Base-by-base conservation (phyloP, 2,113 vertebrate species). In the Pseudopodoces humilis region DNA sequence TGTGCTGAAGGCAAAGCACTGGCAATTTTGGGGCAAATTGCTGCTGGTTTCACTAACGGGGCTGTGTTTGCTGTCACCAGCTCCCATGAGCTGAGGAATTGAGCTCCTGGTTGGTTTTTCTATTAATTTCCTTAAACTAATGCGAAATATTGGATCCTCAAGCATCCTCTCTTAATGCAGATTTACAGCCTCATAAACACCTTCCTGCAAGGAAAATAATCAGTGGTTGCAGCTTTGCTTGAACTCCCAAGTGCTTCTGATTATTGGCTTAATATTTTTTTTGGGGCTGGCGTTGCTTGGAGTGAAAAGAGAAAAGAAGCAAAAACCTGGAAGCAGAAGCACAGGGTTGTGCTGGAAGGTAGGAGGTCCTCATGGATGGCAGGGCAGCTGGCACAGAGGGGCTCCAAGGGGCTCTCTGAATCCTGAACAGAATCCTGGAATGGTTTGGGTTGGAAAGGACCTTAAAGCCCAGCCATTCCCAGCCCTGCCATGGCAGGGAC, bases 201-300 rank as follows among this genome's bases (percentile, higher is more conserved):
- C 77, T 80, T n/a, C 46, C 43, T 77, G 86, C 39, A 59, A 65
- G 88, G 78, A 50, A 44, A 84, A 64, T 50, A 33, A 91, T 59
- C 81, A 75, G 53, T 2, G 1, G 15, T 39, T 88, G 16, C 64
- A 77, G 64, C 77, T 81, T 21, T 70, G 64, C 67, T 71, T 3
- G 5, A 44, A 22, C 27, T 60, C 56, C 69, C 2, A 8, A 63
- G 35, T 39, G 33, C 44, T 85, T 56, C 19, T 1, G 16, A 39
- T 92, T 85, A 90, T 35, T 86, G 44, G 62, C 70, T 76, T 79
- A 28, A 43, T 91, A 2, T 53, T 49, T 80, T 41, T 13, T 30
- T 33, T 33, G 2, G 11, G 15, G 0, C 11, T 67, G n/a, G 28
- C 46, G 30, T 21, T 49, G 56, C 30, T 92, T 35, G 22, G 22